phyloP scores from a whole-genome alignment of 2,797 vertebrate genomes.

The Vireo griseus region DNA sequence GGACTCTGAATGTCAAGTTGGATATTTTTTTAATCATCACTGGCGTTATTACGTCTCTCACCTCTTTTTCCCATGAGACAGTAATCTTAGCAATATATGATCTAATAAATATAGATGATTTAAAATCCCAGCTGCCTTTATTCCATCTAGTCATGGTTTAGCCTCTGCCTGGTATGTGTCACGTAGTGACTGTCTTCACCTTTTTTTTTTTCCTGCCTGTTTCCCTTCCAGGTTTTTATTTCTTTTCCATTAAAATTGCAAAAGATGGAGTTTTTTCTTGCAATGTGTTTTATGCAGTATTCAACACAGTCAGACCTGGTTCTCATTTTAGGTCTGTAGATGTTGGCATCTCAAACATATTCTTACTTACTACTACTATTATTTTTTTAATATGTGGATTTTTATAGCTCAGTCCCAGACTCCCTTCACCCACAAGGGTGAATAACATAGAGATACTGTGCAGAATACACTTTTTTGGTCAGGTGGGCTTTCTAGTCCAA shows the following conservation, averaged over 20 bases:
- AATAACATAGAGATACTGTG: background rate
- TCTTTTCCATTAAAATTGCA: background rate
- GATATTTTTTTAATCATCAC: slow-evolving; percentile 43
- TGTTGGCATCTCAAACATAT: background rate
- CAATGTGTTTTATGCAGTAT: background rate
- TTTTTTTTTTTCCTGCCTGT: background rate
- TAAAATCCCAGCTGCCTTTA: slow-evolving; percentile 34
- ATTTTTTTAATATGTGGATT: background rate
- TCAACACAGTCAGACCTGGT: background rate
- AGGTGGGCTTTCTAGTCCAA: background rate
- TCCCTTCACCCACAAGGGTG: background rate
- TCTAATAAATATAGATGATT: slow-evolving; percentile 51
- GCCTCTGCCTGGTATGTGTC: background rate
- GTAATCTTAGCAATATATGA: slow-evolving; percentile 43
- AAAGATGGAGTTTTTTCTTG: background rate
- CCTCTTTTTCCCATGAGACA: slow-evolving; percentile 24
- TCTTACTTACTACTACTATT: background rate
- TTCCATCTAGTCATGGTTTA: background rate
- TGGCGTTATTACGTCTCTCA: background rate
- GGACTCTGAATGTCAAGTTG: slow-evolving; percentile 38
- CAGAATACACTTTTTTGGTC: background rate
- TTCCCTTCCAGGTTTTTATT: background rate
- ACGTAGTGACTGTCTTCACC: background rate
- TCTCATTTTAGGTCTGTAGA: background rate
- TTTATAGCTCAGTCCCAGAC: background rate